Evolutionary conservation across 2,888 invertebrate species (phyloP).

Genomic region (Cataglyphis livida): DNA sequence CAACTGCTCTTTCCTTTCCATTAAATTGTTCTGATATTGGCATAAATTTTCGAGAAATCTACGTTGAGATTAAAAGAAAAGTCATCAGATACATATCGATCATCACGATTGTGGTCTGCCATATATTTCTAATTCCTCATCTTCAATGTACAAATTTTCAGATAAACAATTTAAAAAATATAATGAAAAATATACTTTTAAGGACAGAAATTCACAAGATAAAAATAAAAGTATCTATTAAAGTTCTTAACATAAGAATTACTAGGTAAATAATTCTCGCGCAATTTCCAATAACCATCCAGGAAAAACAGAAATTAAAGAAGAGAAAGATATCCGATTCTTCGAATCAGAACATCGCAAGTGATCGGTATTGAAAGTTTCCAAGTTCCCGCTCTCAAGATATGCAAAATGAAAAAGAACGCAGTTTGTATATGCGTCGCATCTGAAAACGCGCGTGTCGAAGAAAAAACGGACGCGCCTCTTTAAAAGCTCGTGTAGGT

Average conservation of each 20-base stretch:
- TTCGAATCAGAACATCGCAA: neutral
- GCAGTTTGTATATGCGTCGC: slow-evolving; percentile 1
- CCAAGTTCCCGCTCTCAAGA: slow-evolving; percentile 7
- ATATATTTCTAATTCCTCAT: neutral
- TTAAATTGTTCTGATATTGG: neutral
- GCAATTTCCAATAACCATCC: neutral
- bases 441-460: slow-evolving; percentile 7
- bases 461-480: slow-evolving; percentile 60
- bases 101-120: neutral
- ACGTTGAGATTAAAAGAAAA: neutral
- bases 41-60: neutral
- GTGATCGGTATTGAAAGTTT: neutral
- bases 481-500: slow-evolving; percentile 68
- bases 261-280: neutral
- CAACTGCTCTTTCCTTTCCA: neutral
- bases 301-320: neutral
- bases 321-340: neutral
- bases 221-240: neutral
- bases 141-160: neutral
- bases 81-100: neutral
- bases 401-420: neutral
- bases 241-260: neutral
- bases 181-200: neutral
- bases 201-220: neutral
- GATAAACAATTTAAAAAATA: neutral